Evolutionary conservation across 30 jellyfish, hydroid and myxozoan species (phyloP), one percentile per base, ranked within the genome.

Genomic region (Clytia hemisphaerica): DNA sequence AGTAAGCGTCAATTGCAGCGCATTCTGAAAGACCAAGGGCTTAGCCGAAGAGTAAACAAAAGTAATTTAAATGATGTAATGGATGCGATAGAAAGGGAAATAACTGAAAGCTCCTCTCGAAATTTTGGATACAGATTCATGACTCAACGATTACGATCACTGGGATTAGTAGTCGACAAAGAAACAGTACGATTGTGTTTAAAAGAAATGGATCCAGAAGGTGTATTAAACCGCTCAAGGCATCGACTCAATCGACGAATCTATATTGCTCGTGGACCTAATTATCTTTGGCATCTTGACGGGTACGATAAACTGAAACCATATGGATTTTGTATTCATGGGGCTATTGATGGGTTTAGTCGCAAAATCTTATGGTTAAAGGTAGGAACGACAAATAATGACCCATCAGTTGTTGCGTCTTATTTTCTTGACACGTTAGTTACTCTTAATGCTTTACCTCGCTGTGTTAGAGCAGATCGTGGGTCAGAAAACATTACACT

Each of bases 221-320:
- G 90, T 4, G 44, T 73, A 4, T 22, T 7, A 64, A 32, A 22
- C 25, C 47, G 90, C 48, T 65, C 45, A 53, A 62, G 61, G n/a
- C 82, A 76, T 65, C 65, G 67, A 65, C 45, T 61, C 46, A 76
- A 36, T 10, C 21, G 75, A 47, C 28, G 90, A 55, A 45, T 37
- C 25, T 76, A 76, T 51, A 15, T 49, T 16, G 65, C 24, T 18
- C 65, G 28, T 65, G 90, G 83, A 32, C 82, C 82, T 28, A 75
- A 76, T 32, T 48, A 47, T 48, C 38, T 15, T 34, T 76, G 90
- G 90, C 82, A 76, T 47, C 58, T 53, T 48, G 82, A 76, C 44
- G 82, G 90, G 4, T 62, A 76, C 72, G 80, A 63, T 33, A 76
- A 62, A 33, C 51, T 76, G 53, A 76, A 76, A 48, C 90, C 75